Evolutionary conservation across 2,113 vertebrate genomes (phyloP).

Genomic region (Struthio camelus): DNA sequence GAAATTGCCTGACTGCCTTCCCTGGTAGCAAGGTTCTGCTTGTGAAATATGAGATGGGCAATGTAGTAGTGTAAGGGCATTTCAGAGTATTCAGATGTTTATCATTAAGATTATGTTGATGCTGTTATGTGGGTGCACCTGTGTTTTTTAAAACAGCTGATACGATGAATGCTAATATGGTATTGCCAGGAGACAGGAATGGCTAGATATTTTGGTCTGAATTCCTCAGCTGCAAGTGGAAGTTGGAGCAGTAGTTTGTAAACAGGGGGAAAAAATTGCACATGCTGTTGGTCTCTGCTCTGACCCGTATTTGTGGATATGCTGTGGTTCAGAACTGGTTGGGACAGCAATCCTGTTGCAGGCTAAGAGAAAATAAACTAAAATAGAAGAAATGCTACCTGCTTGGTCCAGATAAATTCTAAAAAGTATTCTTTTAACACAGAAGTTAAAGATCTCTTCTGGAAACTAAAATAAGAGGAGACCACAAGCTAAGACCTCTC

Average conservation of each 20-base stretch:
- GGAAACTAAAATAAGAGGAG: neutral
- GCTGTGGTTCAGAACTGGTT: neutral
- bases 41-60: neutral
- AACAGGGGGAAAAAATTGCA: neutral
- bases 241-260: neutral
- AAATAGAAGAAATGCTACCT: neutral
- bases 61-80: neutral
- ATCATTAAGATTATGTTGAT: neutral
- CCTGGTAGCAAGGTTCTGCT: neutral
- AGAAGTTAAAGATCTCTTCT: neutral
- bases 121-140: neutral
- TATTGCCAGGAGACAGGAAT: neutral
- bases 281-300: neutral
- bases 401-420: conserved; percentile 1
- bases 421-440: neutral
- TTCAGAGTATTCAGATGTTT: neutral
- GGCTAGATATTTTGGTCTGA: neutral
- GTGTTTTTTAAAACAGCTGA: neutral
- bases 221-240: neutral
- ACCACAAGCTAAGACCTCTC: neutral
- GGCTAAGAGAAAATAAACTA: neutral
- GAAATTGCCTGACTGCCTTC: neutral
- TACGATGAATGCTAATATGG: too few relatives aligned
- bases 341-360: neutral
- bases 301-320: neutral